Percentiles rank a stretch among this genome's conserved stretches.
phyloP scores from a whole-genome alignment of 2,113 vertebrate species.

The Calcarius ornatus region DNA sequence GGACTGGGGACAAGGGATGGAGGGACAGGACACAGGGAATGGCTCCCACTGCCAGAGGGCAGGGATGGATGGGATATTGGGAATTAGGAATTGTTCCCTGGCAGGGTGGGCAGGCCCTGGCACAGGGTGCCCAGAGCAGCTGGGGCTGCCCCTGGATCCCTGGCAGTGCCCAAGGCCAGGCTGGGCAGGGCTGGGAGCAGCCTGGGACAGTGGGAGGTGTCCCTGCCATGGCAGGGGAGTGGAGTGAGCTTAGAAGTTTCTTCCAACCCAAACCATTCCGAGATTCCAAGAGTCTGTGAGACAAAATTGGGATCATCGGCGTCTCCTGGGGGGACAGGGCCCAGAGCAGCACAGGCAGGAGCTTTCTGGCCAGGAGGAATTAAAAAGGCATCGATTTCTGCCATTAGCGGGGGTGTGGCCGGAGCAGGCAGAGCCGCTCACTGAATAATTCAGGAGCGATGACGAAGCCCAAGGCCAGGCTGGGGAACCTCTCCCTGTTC shows the following conservation, averaged over 20 bases:
- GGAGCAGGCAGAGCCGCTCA: conserved; percentile 14
- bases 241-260: background rate
- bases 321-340: background rate
- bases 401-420: conserved; percentile 58
- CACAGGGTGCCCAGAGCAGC: background rate
- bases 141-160: background rate
- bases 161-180: background rate
- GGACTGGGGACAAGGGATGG: background rate
- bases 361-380: conserved; percentile 41
- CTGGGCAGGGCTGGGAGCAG: rapidly evolving
- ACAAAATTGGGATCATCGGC: background rate
- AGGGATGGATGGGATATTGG: background rate
- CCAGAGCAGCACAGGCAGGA: background rate
- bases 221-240: background rate
- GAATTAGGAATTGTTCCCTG: background rate
- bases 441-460: conserved; percentile 75
- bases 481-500: background rate
- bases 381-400: conserved; percentile 70
- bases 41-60: background rate
- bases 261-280: background rate
- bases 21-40: background rate
- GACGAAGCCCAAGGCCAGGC: conserved; percentile 17
- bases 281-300: background rate
- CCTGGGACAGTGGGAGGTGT: rapidly evolving
- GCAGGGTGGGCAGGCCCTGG: background rate